Percentiles rank a stretch among this genome's conserved stretches.
These are phyloP conservation scores for Sinocyclocheilus rhinocerous DNA, from an alignment of 2,113 vertebrate species.

Conservation along the genomic window DNA sequence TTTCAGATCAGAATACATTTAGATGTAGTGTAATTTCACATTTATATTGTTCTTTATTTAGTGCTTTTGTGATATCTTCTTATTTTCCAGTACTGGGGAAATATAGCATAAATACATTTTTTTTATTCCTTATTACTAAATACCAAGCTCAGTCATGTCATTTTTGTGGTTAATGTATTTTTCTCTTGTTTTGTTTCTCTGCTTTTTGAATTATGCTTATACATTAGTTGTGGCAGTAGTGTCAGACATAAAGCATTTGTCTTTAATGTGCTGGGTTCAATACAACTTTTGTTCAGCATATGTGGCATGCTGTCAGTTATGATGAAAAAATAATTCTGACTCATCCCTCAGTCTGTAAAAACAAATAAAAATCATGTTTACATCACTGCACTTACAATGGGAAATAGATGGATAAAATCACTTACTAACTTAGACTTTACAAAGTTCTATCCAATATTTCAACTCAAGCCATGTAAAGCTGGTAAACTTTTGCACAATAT, in stretches of 20 bases:
- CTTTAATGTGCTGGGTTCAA: background rate
- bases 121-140: background rate
- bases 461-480: background rate
- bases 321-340: background rate
- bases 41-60: background rate
- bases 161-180: background rate
- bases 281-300: background rate
- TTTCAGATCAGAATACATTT: background rate
- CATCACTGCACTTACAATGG: background rate
- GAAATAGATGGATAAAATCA: background rate
- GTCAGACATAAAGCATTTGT: background rate
- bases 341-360: background rate
- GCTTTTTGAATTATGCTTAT: background rate
- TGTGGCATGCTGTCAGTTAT: background rate
- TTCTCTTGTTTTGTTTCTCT: background rate
- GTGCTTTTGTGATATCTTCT: background rate
- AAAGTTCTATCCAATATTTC: background rate
- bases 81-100: background rate
- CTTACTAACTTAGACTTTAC: background rate
- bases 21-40: background rate
- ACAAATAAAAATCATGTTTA: background rate
- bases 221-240: background rate
- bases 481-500: background rate
- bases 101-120: background rate
- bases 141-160: background rate